Conservation (phyloP, 2,113 vertebrate genomes). For the Odocoileus virginianus region DNA sequence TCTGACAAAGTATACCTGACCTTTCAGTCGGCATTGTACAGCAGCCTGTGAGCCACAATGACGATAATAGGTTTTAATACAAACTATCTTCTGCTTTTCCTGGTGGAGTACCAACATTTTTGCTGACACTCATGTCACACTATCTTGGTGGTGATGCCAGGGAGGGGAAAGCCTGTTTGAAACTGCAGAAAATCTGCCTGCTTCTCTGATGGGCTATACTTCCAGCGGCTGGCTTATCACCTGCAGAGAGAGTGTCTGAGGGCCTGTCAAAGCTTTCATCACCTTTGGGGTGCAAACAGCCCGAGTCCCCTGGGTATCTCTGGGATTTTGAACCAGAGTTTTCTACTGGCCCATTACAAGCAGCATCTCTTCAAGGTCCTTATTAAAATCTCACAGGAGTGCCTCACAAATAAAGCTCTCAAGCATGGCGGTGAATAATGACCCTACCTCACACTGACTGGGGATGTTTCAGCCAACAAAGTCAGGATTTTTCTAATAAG, state of each 20-base stretch:
- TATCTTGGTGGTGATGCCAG: neutral
- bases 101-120: neutral
- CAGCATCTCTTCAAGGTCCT: neutral
- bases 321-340: neutral
- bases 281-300: neutral
- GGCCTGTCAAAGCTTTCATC: neutral
- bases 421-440: neutral
- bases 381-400: neutral
- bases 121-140: neutral
- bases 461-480: neutral
- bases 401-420: neutral
- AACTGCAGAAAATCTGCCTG: neutral
- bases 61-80: neutral
- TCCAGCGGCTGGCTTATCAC: neutral
- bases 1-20: neutral
- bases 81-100: neutral
- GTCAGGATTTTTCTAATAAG: constrained; percentile 7
- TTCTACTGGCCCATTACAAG: neutral
- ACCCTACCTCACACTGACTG: neutral
- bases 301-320: neutral
- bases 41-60: neutral
- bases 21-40: neutral
- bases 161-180: neutral
- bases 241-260: neutral
- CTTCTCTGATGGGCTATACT: neutral